These are phyloP conservation scores for Phainopepla nitens DNA, from an alignment of 2,113 vertebrate genomes.

Conservation along the genomic window DNA sequence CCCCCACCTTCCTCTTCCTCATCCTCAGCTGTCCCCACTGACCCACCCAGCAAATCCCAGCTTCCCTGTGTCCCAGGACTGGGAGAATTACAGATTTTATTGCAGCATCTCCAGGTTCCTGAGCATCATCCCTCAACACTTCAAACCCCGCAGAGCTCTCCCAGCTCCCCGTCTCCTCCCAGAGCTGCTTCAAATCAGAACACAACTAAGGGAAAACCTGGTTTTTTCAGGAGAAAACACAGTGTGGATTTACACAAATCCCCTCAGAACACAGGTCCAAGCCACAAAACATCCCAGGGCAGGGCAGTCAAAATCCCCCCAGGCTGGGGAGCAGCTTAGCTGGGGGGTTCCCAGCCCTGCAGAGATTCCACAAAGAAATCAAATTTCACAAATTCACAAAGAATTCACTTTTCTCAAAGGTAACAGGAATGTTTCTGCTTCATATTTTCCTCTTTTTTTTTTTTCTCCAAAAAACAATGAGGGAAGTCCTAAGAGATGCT, in stretches of 20 bases:
- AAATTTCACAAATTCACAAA: too few species aligned
- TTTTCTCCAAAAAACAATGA: background rate
- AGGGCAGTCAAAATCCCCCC: fast-evolving
- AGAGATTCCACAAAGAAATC: too few species aligned
- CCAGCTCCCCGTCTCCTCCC: background rate
- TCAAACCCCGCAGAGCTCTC: background rate
- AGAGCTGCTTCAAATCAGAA: background rate
- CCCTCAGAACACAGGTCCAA: fast-evolving
- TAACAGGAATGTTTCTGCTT: background rate
- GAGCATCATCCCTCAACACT: background rate
- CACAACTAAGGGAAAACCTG: background rate
- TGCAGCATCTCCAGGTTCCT: background rate
- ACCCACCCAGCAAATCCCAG: fast-evolving
- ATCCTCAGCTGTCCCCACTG: background rate
- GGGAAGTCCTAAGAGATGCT: background rate
- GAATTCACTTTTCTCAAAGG: background rate
- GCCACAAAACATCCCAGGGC: fast-evolving
- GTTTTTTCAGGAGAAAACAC: background rate
- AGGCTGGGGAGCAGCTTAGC: background rate
- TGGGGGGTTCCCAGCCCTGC: background rate
- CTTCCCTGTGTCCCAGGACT: fast-evolving
- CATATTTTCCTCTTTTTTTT: fast-evolving
- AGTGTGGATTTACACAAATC: background rate
- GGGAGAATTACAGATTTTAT: background rate
- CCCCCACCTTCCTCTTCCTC: background rate